Conservation (phyloP, 2,888 invertebrate genomes). For the Agapostemon virescens region DNA sequence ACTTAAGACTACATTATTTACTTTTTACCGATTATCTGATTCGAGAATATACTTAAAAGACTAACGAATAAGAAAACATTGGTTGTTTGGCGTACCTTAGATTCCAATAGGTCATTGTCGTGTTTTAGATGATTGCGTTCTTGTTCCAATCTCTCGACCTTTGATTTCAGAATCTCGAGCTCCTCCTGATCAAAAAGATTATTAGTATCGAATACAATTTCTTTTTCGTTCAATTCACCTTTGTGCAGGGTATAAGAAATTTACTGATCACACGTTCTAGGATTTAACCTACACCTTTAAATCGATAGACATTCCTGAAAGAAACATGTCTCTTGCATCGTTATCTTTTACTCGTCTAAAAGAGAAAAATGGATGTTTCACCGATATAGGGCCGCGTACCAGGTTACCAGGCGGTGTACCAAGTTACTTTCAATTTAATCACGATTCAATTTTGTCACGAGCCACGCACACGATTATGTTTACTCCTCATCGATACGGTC, state of each 20-base stretch:
- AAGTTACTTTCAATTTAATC: too few species aligned
- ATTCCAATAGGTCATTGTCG: slow-evolving; percentile 93
- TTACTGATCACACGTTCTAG: too few species aligned
- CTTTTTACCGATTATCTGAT: neutral
- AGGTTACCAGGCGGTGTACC: too few species aligned
- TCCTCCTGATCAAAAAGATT: slow-evolving; percentile 86
- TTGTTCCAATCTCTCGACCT: slow-evolving; percentile 92
- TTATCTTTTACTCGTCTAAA: too few species aligned
- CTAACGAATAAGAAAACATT: neutral
- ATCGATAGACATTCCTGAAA: too few species aligned
- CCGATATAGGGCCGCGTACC: too few species aligned
- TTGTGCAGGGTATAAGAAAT: neutral
- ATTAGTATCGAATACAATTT: neutral
- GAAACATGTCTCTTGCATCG: too few species aligned
- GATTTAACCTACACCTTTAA: too few species aligned
- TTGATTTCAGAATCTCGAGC: slow-evolving; percentile 89
- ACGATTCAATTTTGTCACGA: too few species aligned
- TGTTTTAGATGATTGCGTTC: slow-evolving; percentile 92
- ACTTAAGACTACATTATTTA: neutral
- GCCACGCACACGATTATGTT: too few species aligned
- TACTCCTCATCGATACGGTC: too few species aligned
- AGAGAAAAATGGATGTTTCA: too few species aligned
- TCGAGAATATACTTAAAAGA: neutral
- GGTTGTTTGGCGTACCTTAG: slow-evolving; percentile 86
- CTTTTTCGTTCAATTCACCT: neutral